Evolutionary conservation across 2,797 vertebrate species (phyloP).

Genomic region (Naso thynnoides): DNA sequence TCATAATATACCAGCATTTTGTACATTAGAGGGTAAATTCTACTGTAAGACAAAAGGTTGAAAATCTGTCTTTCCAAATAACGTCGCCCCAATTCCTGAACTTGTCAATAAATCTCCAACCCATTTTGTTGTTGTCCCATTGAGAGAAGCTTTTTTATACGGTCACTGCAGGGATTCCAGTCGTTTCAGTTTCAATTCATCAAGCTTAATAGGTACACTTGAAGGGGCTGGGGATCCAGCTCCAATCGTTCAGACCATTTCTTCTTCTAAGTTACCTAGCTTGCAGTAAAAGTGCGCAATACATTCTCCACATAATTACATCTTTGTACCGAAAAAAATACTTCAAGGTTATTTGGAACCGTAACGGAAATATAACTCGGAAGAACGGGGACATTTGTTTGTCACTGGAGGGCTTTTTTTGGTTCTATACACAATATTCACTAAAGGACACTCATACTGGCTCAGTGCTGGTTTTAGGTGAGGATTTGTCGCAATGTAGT

Average conservation of each 20-base stretch:
- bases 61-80: conserved; percentile 4
- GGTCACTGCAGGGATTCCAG: conserved; percentile 58
- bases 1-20: neutral
- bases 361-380: conserved; percentile 22
- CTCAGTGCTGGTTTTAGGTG: conserved; percentile 23
- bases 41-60: conserved; percentile 29
- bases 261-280: conserved; percentile 38
- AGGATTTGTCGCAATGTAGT: conserved; percentile 19
- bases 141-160: conserved; percentile 56
- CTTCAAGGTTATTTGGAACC: conserved; percentile 50
- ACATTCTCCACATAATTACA: conserved; percentile 58
- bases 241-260: conserved; percentile 48
- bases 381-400: conserved; percentile 42
- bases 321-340: conserved; percentile 44
- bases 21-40: neutral
- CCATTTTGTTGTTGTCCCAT: conserved; percentile 41
- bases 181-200: conserved; percentile 71
- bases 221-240: conserved; percentile 45
- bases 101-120: conserved; percentile 62
- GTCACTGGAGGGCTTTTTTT: conserved; percentile 31
- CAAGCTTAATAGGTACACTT: conserved; percentile 62
- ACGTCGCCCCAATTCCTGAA: conserved; percentile 22
- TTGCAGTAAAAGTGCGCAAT: conserved; percentile 39
- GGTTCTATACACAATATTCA: conserved; percentile 8
- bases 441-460: conserved; percentile 4